Evolutionary conservation across 2,797 vertebrate species (phyloP), one percentile per base, ranked within the genome.

Genomic region (Protosalanx chinensis): DNA sequence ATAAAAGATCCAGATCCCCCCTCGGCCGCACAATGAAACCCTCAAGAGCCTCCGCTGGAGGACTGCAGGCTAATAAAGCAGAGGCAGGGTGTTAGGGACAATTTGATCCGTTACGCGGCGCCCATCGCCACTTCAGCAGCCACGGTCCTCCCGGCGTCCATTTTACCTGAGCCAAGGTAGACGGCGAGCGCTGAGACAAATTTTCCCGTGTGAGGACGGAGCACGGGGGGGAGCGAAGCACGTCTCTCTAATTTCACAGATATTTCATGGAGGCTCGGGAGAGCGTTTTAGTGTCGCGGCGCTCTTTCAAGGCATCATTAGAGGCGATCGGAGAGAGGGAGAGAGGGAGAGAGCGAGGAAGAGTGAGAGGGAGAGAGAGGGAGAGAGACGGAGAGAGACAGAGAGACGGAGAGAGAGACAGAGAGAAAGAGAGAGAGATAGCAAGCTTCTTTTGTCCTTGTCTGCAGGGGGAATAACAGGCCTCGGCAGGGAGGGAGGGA

Each of bases 191-290:
- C 80, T 65, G 63, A 56, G 77, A 67, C 85, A 85, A 82, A 85
- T 89, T 84, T 85, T 83, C 76, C 37, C 73, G 84, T 82, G 84
- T 86, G 84, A 87, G 84, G 82, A 81, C 67, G 78, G 78, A 76
- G 74, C 63, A 46, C 75, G 64, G 72, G 80, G 71, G 79, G 79
- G n/a, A 75, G 80, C 74, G 60, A 56, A 79, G 72, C 77, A 72
- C 83, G 86, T 84, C 76, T 80, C 33, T 67, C 82, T 88, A 84
- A 88, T 88, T 88, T 90, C 88, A 90, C 88, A 87, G 85, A 87
- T 86, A 88, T 86, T 88, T 86, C 84, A 85, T 83, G 79, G 79
- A 76, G 74, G 80, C 83, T 85, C 81, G 64, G 80, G 67, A 76
- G 84, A 83, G 87, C 80, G 79, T 84, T 84, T 85, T 77, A 81